Percentiles rank a stretch among this genome's conserved stretches.
Evolutionary conservation across 2,113 vertebrate species (phyloP).

Genomic region (Loxodonta africana): DNA sequence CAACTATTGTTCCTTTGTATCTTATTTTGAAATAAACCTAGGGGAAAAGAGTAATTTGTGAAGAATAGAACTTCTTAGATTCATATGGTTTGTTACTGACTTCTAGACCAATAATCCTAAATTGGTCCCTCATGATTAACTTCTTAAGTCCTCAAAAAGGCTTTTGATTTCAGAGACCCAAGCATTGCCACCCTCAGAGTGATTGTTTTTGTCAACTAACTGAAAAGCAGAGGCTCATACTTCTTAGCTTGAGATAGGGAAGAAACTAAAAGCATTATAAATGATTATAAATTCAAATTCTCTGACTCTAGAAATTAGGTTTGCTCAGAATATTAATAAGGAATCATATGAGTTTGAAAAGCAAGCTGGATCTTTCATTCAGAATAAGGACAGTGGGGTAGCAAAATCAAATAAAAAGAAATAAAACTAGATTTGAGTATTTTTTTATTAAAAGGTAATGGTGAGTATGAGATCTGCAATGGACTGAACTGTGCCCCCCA

Average conservation of each 20-base stretch:
- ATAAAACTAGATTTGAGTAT: neutral
- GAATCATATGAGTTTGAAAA: conserved; percentile 35
- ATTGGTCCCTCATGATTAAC: neutral
- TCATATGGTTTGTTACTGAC: neutral
- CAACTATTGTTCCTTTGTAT: neutral
- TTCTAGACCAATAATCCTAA: neutral
- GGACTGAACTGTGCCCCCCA: too few relatives aligned
- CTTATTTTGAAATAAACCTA: conserved; percentile 5
- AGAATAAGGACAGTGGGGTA: neutral
- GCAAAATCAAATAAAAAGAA: conserved; percentile 46
- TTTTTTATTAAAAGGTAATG: conserved; percentile 46
- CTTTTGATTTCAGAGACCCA: conserved; percentile 47
- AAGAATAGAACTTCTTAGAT: conserved; percentile 20
- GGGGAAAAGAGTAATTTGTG: neutral
- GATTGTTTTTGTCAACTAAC: conserved; percentile 33
- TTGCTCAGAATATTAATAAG: conserved; percentile 45
- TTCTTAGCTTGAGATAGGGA: neutral
- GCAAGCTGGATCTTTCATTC: conserved; percentile 19
- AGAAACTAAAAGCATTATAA: conserved; percentile 57
- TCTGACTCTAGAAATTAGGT: neutral
- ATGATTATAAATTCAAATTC: conserved; percentile 2
- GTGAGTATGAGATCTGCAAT: neutral
- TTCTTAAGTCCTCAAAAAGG: neutral
- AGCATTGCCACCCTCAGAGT: neutral
- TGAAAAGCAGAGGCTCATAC: conserved; percentile 12